phyloP scores from a whole-genome alignment of 2,797 vertebrate species.

The Acrocephalus scirpaceus region DNA sequence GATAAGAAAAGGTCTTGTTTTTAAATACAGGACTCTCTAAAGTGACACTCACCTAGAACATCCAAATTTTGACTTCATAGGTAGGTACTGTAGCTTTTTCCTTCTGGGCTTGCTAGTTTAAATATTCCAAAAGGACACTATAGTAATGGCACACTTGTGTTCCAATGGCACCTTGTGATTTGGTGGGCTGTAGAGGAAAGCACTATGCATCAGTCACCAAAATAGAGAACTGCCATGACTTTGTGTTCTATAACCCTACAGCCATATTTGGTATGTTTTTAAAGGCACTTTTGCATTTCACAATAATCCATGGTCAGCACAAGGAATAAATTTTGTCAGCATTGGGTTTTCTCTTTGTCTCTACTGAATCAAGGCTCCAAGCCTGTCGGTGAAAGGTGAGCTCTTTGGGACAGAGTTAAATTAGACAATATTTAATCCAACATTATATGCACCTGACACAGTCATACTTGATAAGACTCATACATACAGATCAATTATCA shows the following conservation, averaged over 20 bases:
- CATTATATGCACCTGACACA: neutral
- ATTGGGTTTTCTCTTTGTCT: neutral
- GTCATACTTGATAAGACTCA: neutral
- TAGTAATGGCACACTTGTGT: neutral
- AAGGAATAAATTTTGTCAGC: neutral
- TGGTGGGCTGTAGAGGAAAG: neutral
- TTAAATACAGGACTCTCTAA: neutral
- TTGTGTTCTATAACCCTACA: neutral
- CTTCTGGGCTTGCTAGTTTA: neutral
- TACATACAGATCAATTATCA: neutral
- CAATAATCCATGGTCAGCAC: neutral
- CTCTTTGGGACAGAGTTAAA: neutral
- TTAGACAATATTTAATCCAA: neutral
- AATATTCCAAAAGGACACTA: neutral
- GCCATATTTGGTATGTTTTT: neutral
- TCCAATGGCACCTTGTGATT: neutral
- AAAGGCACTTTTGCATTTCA: neutral
- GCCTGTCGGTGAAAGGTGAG: fast-evolving
- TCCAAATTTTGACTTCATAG: neutral
- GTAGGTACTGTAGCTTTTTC: neutral
- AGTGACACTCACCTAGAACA: neutral
- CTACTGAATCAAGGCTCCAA: neutral
- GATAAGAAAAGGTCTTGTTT: neutral
- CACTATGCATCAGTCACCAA: neutral
- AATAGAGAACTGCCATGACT: neutral